These are phyloP conservation scores for Speoplatyrhinus poulsoni DNA, from an alignment of 2,113 vertebrate species.

Conservation along the genomic window DNA sequence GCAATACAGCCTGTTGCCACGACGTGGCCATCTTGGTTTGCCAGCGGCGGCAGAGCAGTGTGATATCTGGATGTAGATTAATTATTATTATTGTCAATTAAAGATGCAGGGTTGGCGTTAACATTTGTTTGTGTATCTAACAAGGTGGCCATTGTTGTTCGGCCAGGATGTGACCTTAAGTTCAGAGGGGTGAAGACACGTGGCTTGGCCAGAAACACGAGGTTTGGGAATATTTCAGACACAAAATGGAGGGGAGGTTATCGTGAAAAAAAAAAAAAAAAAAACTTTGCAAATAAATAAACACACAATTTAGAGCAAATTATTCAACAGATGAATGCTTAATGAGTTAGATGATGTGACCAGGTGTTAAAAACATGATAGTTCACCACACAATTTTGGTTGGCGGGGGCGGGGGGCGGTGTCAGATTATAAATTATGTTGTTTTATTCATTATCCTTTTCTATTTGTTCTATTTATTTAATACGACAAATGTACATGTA, in stretches of 20 bases:
- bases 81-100: no score
- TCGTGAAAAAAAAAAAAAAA: not conserved
- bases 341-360: not conserved
- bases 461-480: no score
- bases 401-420: no score
- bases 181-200: conserved; percentile 10
- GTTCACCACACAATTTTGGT: not conserved
- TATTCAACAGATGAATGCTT: not conserved
- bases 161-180: not conserved
- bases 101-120: conserved; percentile 9
- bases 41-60: not conserved
- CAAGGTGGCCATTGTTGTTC: not conserved
- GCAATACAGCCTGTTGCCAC: conserved; percentile 9
- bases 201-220: conserved; percentile 16
- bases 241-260: conserved; percentile 11
- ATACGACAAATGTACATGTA: no score
- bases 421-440: no score
- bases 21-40: not conserved
- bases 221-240: conserved; percentile 17
- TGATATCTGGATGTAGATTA: conserved; percentile 28
- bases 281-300: not conserved
- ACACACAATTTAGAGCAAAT: not conserved
- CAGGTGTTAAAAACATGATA: not conserved
- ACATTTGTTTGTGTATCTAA: no score
- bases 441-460: no score